phyloP scores from a whole-genome alignment of 1,140 invertebrate genomes.

The Diachasmimorpha longicaudata region DNA sequence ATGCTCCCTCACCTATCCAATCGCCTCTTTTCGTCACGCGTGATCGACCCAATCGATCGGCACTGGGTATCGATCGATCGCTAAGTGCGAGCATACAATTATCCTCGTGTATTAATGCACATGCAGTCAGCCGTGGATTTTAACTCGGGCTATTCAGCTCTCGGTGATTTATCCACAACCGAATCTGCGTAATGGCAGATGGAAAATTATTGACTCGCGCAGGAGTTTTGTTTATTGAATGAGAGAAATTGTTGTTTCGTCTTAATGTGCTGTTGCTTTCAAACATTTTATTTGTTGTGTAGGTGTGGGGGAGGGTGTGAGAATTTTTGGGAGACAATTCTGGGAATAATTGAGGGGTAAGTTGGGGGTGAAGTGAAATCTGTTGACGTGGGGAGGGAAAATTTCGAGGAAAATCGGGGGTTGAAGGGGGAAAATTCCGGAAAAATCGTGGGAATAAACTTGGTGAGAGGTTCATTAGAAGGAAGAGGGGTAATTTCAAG shows the following conservation, averaged over 20 bases:
- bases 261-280: not conserved
- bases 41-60: slow-evolving; percentile 22
- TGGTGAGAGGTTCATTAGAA: no score
- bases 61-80: slow-evolving; percentile 15
- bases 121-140: not conserved
- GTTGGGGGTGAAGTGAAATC: no score
- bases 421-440: no score
- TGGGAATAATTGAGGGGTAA: no score
- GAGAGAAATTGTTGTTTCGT: not conserved
- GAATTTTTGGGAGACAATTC: no score
- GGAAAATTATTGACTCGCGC: not conserved
- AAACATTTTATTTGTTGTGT: no score
- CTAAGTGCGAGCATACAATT: slow-evolving; percentile 25
- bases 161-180: not conserved
- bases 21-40: slow-evolving; percentile 9
- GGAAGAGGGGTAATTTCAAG: no score
- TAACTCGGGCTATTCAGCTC: not conserved
- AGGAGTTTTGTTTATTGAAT: not conserved
- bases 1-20: not conserved
- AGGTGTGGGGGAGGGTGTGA: no score
- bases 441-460: no score
- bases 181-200: not conserved
- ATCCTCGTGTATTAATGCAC: slow-evolving; percentile 18
- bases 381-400: no score
- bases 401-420: no score